Percentiles rank a stretch among this genome's conserved stretches.
phyloP scores from a whole-genome alignment of 2,797 vertebrate genomes.

The Knipowitschia caucasica region DNA sequence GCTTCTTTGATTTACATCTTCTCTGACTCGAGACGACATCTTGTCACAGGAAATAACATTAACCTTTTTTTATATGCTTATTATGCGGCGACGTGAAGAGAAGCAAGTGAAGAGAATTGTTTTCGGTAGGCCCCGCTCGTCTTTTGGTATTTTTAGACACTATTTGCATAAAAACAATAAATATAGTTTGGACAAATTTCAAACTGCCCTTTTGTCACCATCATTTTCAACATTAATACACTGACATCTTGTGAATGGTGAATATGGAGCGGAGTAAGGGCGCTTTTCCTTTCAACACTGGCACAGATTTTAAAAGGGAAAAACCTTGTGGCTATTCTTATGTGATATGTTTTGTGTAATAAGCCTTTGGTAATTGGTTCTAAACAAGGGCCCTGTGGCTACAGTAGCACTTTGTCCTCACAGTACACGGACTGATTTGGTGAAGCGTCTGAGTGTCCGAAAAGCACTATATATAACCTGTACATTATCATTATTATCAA shows the following conservation, averaged over 20 bases:
- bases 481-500: too few relatives aligned
- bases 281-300: constrained; percentile 3
- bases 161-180: constrained; percentile 14
- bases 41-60: constrained; percentile 14
- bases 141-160: constrained; percentile 3
- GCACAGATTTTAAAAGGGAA: constrained; percentile 9
- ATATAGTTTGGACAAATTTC: background rate
- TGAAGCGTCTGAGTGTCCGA: too few relatives aligned
- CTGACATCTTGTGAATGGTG: background rate
- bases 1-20: constrained; percentile 5
- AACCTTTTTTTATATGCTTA: constrained; percentile 11
- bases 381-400: too few relatives aligned
- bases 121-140: background rate
- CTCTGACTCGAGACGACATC: constrained; percentile 16
- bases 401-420: too few relatives aligned
- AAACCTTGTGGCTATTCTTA: constrained; percentile 3
- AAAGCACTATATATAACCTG: too few relatives aligned
- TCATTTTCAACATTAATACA: background rate
- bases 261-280: background rate
- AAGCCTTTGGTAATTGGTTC: background rate
- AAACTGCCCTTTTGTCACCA: background rate
- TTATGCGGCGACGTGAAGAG: background rate
- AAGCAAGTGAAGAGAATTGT: constrained; percentile 8
- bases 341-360: background rate
- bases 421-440: too few relatives aligned